Percentiles rank a stretch among this genome's conserved stretches.
Evolutionary conservation across 2,888 invertebrate genomes (phyloP).

Genomic region (Ormyrus rosae): DNA sequence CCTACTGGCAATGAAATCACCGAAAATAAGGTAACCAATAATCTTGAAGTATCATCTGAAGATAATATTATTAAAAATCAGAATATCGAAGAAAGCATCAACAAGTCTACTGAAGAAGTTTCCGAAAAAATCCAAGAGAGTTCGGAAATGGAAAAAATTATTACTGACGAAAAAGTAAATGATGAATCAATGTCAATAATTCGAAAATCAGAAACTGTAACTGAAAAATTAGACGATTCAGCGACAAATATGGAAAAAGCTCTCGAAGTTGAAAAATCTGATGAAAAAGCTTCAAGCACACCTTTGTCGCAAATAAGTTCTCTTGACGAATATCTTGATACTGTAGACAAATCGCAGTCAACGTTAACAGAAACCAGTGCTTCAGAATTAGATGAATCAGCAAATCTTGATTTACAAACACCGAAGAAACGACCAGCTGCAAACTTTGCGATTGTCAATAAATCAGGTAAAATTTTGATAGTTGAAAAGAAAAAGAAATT

Average conservation of each 20-base stretch:
- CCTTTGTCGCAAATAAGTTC: slow-evolving; percentile 23
- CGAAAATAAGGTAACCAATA: neutral
- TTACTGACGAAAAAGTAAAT: neutral
- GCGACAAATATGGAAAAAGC: neutral
- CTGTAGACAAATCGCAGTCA: slow-evolving; percentile 5
- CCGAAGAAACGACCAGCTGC: slow-evolving; percentile 67
- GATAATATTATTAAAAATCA: neutral
- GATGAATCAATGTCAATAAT: neutral
- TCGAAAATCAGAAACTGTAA: neutral
- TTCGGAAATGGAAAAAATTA: neutral
- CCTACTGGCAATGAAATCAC: slow-evolving; percentile 45
- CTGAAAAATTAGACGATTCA: neutral
- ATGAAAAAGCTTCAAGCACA: neutral
- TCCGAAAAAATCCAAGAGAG: neutral
- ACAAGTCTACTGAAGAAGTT: slow-evolving; percentile 10
- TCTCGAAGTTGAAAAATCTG: neutral
- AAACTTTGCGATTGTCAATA: slow-evolving; percentile 72
- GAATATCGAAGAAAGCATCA: neutral
- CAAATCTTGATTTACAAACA: slow-evolving; percentile 61
- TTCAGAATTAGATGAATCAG: slow-evolving; percentile 53
- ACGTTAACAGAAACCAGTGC: slow-evolving; percentile 3
- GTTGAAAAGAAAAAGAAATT: slow-evolving; percentile 73
- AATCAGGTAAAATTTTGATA: slow-evolving; percentile 72
- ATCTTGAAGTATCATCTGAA: neutral
- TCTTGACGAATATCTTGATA: slow-evolving; percentile 30